These are phyloP conservation scores for Dendrolimus pini DNA, from an alignment of 2,888 invertebrate species.

Conservation along the genomic window DNA sequence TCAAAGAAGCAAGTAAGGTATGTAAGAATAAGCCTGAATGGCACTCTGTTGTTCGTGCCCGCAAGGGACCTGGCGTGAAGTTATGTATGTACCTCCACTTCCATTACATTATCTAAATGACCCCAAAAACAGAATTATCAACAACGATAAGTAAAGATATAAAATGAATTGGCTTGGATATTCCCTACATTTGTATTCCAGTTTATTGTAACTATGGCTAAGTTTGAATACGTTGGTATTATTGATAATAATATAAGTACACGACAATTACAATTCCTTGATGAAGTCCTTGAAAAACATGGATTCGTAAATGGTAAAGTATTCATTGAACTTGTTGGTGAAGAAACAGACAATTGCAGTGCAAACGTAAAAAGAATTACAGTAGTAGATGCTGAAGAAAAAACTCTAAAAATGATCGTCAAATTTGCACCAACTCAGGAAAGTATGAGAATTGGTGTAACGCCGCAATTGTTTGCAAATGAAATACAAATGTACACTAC, in stretches of 20 bases:
- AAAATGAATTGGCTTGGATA: no score
- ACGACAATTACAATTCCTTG: constrained; percentile 29
- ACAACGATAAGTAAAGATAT: no score
- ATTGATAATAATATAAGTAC: constrained; percentile 17
- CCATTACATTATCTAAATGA: no score
- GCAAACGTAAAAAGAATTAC: constrained; percentile 26
- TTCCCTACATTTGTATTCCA: no score
- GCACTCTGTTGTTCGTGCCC: no score
- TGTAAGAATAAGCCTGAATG: no score
- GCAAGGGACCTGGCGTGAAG: no score
- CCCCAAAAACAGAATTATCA: no score
- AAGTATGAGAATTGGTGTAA: constrained; percentile 17
- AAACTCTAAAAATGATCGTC: constrained; percentile 30
- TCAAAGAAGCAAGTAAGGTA: no score
- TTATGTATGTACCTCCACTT: no score
- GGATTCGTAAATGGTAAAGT: constrained; percentile 27
- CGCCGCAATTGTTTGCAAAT: constrained; percentile 24
- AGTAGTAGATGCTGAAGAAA: constrained; percentile 21
- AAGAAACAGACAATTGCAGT: constrained; percentile 31
- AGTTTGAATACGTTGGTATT: constrained; percentile 26
- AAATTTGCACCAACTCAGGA: constrained; percentile 33
- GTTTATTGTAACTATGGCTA: neutral
- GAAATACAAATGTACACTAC: constrained; percentile 33
- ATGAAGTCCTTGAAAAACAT: constrained; percentile 24
- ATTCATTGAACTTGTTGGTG: constrained; percentile 23